Conservation (phyloP, 2,113 vertebrate species). For the Plectropomus leopardus region DNA sequence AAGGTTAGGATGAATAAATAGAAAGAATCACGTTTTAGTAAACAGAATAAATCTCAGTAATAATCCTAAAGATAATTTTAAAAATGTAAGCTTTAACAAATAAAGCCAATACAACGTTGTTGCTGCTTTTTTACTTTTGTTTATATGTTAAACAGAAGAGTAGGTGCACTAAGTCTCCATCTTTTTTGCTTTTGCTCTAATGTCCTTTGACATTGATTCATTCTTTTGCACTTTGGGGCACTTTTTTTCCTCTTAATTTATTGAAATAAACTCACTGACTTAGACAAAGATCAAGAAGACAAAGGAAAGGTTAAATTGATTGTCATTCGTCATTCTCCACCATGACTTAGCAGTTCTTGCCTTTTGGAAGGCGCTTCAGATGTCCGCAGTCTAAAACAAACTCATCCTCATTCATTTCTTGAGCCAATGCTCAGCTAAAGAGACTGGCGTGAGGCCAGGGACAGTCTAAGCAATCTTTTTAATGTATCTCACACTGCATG, state of each 20-base stretch:
- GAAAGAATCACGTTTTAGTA: background rate
- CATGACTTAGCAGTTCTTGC: constrained; percentile 6
- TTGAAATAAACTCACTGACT: background rate
- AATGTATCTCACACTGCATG: constrained; percentile 50
- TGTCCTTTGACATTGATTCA: background rate
- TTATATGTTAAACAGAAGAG: background rate
- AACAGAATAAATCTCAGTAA: background rate
- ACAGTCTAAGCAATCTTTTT: constrained; percentile 48
- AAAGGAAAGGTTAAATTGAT: constrained; percentile 4
- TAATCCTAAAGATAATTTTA: background rate
- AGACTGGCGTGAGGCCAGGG: constrained; percentile 31
- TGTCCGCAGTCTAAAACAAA: constrained; percentile 17
- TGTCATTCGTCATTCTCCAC: background rate
- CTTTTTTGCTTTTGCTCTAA: background rate
- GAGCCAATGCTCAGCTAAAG: constrained; percentile 18
- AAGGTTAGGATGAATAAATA: background rate
- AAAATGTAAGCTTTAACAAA: background rate
- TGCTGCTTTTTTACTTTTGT: background rate
- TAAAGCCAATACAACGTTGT: too few relatives aligned
- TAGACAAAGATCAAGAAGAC: background rate
- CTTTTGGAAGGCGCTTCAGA: background rate
- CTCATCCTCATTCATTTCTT: background rate
- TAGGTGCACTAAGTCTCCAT: background rate
- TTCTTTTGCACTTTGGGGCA: background rate
- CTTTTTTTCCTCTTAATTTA: background rate